A percentile compares a stretch with the other conserved stretches of the same genome.
These are phyloP conservation scores for Nomada ferruginata DNA, from an alignment of 2,888 invertebrate genomes.

Conservation along the genomic window DNA sequence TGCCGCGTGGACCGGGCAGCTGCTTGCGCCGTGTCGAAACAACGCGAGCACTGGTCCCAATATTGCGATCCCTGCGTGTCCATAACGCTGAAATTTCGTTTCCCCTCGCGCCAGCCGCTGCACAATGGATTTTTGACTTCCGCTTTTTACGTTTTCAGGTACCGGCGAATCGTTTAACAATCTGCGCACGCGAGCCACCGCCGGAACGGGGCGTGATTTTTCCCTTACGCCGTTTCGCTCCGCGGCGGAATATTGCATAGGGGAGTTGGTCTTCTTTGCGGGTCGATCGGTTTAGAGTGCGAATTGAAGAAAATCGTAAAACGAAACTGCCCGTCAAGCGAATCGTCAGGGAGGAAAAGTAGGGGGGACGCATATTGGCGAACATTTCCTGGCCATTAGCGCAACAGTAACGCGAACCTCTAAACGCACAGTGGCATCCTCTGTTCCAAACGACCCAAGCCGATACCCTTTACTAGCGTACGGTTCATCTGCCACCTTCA, in stretches of 20 bases:
- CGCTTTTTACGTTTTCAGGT: slow-evolving; percentile 45
- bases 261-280: neutral
- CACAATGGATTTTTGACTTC: slow-evolving; percentile 54
- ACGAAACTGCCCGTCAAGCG: too few species aligned
- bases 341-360: too few species aligned
- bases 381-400: too few species aligned
- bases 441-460: too few species aligned
- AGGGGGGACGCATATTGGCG: too few species aligned
- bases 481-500: too few species aligned
- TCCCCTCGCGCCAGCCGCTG: slow-evolving; percentile 16
- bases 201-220: slow-evolving; percentile 20
- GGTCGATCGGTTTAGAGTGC: neutral
- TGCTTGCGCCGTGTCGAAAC: slow-evolving; percentile 48
- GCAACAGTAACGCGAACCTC: too few species aligned
- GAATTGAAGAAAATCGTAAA: too few species aligned
- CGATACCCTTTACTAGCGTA: too few species aligned
- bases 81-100: slow-evolving; percentile 55
- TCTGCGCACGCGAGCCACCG: slow-evolving; percentile 1
- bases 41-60: slow-evolving; percentile 28
- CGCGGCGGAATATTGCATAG: neutral
- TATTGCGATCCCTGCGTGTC: slow-evolving; percentile 45
- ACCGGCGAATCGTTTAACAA: slow-evolving; percentile 54
- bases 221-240: neutral
- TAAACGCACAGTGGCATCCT: too few species aligned
- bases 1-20: slow-evolving; percentile 25